A percentile compares a stretch with the other conserved stretches of the same genome.
These are phyloP conservation scores for Prorops nasuta DNA, from an alignment of 1,140 invertebrate genomes.

Conservation along the genomic window DNA sequence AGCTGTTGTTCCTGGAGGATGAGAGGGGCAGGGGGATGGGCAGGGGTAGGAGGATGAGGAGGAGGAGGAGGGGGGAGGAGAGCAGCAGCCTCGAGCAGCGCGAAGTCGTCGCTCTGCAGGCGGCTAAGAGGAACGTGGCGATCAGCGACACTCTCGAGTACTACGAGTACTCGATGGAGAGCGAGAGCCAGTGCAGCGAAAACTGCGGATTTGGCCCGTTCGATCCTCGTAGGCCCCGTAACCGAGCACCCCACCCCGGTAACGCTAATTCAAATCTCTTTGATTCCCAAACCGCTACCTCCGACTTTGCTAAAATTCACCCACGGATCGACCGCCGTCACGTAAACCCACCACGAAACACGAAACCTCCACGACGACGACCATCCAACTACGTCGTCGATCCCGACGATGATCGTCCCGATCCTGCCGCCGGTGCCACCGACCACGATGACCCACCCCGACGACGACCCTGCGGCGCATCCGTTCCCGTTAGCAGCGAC, in stretches of 20 bases:
- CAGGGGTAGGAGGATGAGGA: neutral
- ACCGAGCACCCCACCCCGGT: constrained; percentile 55
- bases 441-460: constrained; percentile 38
- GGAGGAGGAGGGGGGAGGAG: constrained; percentile 16
- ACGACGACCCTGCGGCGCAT: constrained; percentile 50
- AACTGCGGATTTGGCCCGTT: constrained; percentile 58
- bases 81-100: no score
- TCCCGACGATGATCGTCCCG: constrained; percentile 3
- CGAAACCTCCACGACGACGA: constrained; percentile 13
- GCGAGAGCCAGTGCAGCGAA: constrained; percentile 57
- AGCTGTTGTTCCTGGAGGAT: no score
- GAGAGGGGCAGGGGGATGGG: no score
- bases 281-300: constrained; percentile 58
- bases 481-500: constrained; percentile 52
- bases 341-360: constrained; percentile 21
- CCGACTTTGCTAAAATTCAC: constrained; percentile 55
- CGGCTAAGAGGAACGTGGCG: constrained; percentile 53
- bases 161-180: constrained; percentile 57
- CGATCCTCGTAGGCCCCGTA: constrained; percentile 55
- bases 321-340: constrained; percentile 27
- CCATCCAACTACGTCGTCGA: neutral
- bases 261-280: constrained; percentile 58
- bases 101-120: no score
- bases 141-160: constrained; percentile 56
- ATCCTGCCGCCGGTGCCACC: constrained; percentile 8